A percentile compares a stretch with the other conserved stretches of the same genome.
phyloP scores from a whole-genome alignment of 1,140 invertebrate species.

The Camponotus pennsylvanicus region DNA sequence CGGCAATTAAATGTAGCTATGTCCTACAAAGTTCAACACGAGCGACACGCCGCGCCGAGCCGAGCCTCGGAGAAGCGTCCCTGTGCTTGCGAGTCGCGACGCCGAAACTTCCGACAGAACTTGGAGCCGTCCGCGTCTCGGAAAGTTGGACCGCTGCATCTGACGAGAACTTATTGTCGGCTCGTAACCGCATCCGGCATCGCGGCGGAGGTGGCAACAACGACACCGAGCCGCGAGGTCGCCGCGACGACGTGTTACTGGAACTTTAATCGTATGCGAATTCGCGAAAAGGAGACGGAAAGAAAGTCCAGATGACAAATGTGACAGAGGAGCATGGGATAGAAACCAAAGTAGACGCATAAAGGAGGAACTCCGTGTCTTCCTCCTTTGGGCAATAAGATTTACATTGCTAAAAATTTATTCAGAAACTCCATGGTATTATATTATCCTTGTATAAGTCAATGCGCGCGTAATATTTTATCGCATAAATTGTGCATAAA shows the following conservation, averaged over 20 bases:
- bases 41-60: constrained; percentile 39
- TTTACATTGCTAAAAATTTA: neutral
- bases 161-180: constrained; percentile 71
- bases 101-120: constrained; percentile 60
- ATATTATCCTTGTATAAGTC: too few species aligned
- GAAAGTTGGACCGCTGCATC: constrained; percentile 67
- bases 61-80: constrained; percentile 14
- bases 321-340: neutral
- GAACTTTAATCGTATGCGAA: constrained; percentile 40
- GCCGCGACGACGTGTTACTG: constrained; percentile 25
- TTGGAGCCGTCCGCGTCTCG: constrained; percentile 45
- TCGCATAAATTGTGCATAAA: too few species aligned
- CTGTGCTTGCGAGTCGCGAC: constrained; percentile 52
- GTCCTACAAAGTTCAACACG: constrained; percentile 46
- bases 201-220: constrained; percentile 46
- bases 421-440: too few species aligned
- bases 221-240: constrained; percentile 42
- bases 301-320: constrained; percentile 2
- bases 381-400: neutral
- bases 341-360: neutral
- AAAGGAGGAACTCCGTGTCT: neutral
- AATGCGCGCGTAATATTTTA: too few species aligned
- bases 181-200: constrained; percentile 62
- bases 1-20: constrained; percentile 65
- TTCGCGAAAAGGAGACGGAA: constrained; percentile 14